Conservation (phyloP, 2,797 vertebrate species). For the Arnoldichthys spilopterus region DNA sequence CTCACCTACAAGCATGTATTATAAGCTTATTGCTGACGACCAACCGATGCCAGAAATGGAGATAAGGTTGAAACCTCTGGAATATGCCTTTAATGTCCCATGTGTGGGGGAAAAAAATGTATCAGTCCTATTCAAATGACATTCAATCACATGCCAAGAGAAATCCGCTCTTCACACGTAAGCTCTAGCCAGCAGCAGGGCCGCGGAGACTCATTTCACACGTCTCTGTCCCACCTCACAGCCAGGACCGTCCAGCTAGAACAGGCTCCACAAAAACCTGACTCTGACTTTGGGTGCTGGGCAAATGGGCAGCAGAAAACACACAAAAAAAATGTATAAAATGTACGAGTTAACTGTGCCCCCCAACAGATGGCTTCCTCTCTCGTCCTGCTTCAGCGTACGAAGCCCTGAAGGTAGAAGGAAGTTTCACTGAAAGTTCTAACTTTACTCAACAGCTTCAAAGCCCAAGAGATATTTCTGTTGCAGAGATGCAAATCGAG, state of each 20-base stretch:
- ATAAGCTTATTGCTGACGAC: no score
- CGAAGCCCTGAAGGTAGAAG: neutral
- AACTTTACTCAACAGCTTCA: neutral
- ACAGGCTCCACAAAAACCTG: neutral
- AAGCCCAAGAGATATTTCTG: neutral
- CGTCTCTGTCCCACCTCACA: conserved; percentile 68
- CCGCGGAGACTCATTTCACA: conserved; percentile 77
- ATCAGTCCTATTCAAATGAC: conserved; percentile 58
- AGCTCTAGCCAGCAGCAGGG: conserved; percentile 73
- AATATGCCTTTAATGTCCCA: neutral
- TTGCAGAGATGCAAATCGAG: neutral
- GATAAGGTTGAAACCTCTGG: neutral
- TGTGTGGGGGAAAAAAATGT: conserved; percentile 8
- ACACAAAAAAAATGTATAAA: neutral
- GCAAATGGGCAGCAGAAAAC: conserved; percentile 13
- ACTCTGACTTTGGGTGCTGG: conserved; percentile 11
- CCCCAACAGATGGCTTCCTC: no score
- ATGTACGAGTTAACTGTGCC: neutral
- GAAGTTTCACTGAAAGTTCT: neutral
- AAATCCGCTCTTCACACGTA: conserved; percentile 74
- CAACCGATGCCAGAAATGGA: neutral
- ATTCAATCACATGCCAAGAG: conserved; percentile 61
- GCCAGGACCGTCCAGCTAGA: conserved; percentile 59
- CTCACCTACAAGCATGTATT: no score
- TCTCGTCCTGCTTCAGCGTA: neutral